Conservation (phyloP, 2,888 invertebrate genomes). For the Amiota communis region DNA sequence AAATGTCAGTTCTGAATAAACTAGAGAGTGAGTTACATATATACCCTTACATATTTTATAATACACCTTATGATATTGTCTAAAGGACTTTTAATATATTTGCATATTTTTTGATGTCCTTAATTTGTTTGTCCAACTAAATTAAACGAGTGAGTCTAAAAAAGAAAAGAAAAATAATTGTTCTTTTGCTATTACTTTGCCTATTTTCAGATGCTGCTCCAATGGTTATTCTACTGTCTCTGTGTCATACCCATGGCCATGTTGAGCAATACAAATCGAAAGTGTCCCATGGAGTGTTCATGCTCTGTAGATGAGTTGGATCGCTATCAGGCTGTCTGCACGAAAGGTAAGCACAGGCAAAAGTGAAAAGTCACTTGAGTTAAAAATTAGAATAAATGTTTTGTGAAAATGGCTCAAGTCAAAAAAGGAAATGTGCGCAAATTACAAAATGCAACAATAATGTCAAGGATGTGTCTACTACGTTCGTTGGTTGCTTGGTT, state of each 20-base stretch:
- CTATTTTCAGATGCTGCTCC: constrained; percentile 69
- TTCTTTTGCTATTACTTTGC: neutral
- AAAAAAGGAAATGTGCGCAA: constrained; percentile 40
- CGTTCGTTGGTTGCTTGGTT: no score
- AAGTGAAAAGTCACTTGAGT: constrained; percentile 9
- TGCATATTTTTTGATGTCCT: no score
- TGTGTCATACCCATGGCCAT: constrained; percentile 66
- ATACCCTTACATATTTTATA: no score
- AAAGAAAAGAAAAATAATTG: neutral
- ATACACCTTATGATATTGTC: no score
- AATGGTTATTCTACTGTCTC: constrained; percentile 71
- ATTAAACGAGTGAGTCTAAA: no score
- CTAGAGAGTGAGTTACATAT: no score
- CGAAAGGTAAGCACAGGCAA: constrained; percentile 67
- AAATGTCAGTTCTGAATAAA: no score
- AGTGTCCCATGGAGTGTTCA: constrained; percentile 80
- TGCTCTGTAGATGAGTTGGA: constrained; percentile 77
- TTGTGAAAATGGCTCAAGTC: constrained; percentile 25
- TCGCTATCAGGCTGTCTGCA: constrained; percentile 73
- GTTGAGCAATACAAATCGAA: constrained; percentile 67
- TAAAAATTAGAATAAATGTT: constrained; percentile 35
- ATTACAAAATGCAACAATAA: constrained; percentile 39
- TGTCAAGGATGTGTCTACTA: constrained; percentile 11
- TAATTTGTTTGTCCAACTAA: no score
- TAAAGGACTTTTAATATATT: no score